A percentile compares a stretch with the other conserved stretches of the same genome.
phyloP scores from a whole-genome alignment of 2,113 vertebrate genomes.

The Mola mola region DNA sequence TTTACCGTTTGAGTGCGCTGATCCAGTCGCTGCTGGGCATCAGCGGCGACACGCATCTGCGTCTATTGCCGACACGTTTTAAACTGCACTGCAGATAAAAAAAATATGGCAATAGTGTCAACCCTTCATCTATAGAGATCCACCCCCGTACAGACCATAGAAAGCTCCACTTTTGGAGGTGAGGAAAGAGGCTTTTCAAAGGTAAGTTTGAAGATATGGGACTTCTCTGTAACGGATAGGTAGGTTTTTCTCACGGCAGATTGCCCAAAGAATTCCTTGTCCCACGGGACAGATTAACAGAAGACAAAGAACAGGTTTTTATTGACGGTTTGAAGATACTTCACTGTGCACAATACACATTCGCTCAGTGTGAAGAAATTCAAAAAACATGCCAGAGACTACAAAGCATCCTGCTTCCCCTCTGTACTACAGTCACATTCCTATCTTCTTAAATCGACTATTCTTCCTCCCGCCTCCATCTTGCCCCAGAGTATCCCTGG shows the following conservation, averaged over 20 bases:
- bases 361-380: neutral
- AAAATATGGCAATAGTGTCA: neutral
- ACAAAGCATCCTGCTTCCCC: neutral
- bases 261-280: constrained; percentile 4
- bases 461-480: constrained; percentile 7
- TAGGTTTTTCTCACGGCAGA: constrained; percentile 12
- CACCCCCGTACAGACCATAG: constrained; percentile 32
- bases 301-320: constrained; percentile 1
- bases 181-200: constrained; percentile 39
- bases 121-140: neutral
- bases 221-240: constrained; percentile 13
- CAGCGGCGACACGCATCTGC: accelerated
- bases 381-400: neutral
- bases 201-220: constrained; percentile 16
- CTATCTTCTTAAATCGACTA: constrained; percentile 13
- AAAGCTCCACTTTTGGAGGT: constrained; percentile 60
- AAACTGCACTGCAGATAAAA: neutral
- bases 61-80: neutral
- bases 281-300: constrained; percentile 19
- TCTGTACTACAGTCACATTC: neutral
- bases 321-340: constrained; percentile 6
- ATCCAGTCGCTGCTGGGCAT: neutral
- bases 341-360: neutral
- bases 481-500: constrained; percentile 31
- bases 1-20: neutral